Evolutionary conservation across 2,797 vertebrate genomes (phyloP), one percentile per base, ranked within the genome.

Genomic region (Enteromius viviparus): DNA sequence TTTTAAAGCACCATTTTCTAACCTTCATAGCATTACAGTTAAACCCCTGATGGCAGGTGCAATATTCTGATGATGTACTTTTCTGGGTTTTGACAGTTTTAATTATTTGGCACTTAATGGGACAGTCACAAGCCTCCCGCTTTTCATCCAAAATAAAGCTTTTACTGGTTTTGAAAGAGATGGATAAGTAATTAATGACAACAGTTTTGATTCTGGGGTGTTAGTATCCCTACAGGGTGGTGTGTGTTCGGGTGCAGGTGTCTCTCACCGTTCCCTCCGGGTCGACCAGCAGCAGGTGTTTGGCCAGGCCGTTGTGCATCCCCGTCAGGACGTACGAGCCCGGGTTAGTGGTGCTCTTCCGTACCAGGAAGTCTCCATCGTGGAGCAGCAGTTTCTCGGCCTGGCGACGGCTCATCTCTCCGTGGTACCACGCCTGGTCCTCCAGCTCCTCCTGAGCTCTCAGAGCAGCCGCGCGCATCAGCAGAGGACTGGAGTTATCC

Each of bases 321-420:
- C 98, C 98, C 0, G 98, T 98, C 90, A 99, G 94, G 23, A 99
- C 98, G 4, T 97, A 98, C 64, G 96, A 98, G 65, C 98, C 97
- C 0, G 97, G 96, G 91, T 97, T 99, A 0, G 97, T 98, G 65
- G 96, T 96, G 88, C 98, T 99, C 92, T 97, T 98, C 71, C 98
- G 96, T 81, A 99, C 98, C 0, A 99, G 95, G 90, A 99, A 99
- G 92, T 99, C 98, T 70, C 98, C 98, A 0, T 98, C 97, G 10
- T 93, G 95, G 77, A 89, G 94, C 84, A 99, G 93, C 78, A 99
- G 92, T 83, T 97, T 96, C 82, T 99, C 98, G 0, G 98, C 98
- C 32, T 97, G 96, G 32, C 96, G 97, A 62, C 98, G 96, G 91
- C 95, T 99, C 97, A 98, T 97, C 91, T 97, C 96, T 65, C 97